Evolutionary conservation across 2,113 vertebrate genomes (phyloP).

Genomic region (Peromyscus leucopus): DNA sequence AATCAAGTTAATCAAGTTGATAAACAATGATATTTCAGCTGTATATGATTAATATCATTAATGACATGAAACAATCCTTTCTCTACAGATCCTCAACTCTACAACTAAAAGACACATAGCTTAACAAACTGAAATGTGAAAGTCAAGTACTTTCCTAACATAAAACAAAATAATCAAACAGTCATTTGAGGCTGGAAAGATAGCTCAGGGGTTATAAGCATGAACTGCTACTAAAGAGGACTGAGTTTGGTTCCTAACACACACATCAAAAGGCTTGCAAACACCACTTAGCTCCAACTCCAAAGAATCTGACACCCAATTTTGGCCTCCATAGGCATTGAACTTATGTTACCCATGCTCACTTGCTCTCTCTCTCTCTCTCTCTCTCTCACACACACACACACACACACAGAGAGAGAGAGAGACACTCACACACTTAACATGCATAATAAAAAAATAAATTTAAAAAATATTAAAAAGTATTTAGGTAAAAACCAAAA

Average conservation of each 20-base stretch:
- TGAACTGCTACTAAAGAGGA: too few species aligned
- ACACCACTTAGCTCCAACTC: not conserved
- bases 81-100: not conserved
- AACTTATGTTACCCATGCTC: not conserved
- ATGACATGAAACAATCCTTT: not conserved
- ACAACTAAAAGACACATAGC: not conserved
- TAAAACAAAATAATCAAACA: not conserved
- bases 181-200: not conserved
- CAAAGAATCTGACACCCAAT: not conserved
- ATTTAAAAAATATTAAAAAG: not conserved
- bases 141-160: not conserved
- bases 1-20: not conserved
- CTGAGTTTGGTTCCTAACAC: fast-evolving
- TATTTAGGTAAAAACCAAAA: not conserved
- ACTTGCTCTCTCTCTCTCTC: too few species aligned
- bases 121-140: not conserved
- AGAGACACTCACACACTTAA: not conserved
- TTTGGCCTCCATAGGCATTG: not conserved
- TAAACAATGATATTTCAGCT: not conserved
- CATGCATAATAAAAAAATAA: not conserved
- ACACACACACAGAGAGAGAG: too few species aligned
- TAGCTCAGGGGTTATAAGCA: not conserved
- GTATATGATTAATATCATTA: not conserved
- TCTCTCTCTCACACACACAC: not conserved
- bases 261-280: not conserved